Evolutionary conservation across 2,113 vertebrate genomes (phyloP), one percentile per base, ranked within the genome.

Genomic region (Motacilla alba): DNA sequence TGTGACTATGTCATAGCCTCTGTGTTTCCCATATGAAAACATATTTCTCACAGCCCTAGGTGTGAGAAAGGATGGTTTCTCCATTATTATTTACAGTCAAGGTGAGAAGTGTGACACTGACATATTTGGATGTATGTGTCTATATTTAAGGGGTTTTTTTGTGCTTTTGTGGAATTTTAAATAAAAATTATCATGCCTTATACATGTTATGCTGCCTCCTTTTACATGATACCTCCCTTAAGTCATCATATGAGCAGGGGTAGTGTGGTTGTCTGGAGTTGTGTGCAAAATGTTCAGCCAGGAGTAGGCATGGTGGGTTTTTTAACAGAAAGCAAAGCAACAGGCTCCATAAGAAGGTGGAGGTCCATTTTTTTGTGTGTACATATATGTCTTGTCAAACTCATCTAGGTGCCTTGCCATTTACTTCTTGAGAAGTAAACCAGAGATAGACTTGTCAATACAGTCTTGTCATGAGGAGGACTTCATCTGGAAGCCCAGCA

Each of bases 281-380:
- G 17, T 46, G 17, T 73, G 10, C 22, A 43, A 52, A 83, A 73
- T 9, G 0, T 63, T 75, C 8, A 78, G 27, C 4, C 10, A 35
- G 11, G 12, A 5, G 9, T 6, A 64, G 49, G 3, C 2, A 1
- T 17, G 9, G 5, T 44, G 18, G 8, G 2, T 0, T 31, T 84
- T 86, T 64, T 41, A 33, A 17, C 18, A 60, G 37, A 37, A 27
- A 23, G 15, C 14, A 77, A 28, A 86, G 31, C 46, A 77, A 37
- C 11, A 77, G 18, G 8, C 59, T 44, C 56, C 4, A 1, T n/a
- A 17, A 64, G 63, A 79, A 35, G 17, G 13, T 58, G 28, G 20
- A 87, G 3, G 8, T 60, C 22, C 6, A 15, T 16, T 82, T 83
- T 62, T 41, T 56, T 23, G 30, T 18, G 20, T 13, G 15, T 20